These are phyloP conservation scores for Pao palembangensis DNA, from an alignment of 2,113 vertebrate species.

Conservation along the genomic window DNA sequence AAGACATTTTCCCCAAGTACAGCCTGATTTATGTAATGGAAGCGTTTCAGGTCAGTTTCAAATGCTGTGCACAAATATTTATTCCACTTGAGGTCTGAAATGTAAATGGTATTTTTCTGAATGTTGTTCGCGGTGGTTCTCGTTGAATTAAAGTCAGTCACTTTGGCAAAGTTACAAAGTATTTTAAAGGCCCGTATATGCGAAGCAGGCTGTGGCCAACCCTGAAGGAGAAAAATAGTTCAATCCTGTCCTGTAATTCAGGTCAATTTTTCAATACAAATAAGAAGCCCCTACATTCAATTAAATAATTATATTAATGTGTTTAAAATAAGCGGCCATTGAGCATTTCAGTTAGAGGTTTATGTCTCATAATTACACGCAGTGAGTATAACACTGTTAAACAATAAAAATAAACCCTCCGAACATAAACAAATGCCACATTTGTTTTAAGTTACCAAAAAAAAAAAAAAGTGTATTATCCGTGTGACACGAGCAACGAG, in stretches of 20 bases:
- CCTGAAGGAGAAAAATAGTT: background rate
- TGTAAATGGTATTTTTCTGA: conserved; percentile 6
- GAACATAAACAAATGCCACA: conserved; percentile 37
- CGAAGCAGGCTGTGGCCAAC: background rate
- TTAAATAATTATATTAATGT: background rate
- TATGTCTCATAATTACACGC: too few relatives aligned
- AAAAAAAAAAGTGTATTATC: conserved; percentile 61
- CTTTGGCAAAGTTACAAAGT: conserved; percentile 38
- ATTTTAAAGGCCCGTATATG: conserved; percentile 35
- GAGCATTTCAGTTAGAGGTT: too few relatives aligned
- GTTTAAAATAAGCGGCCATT: background rate
- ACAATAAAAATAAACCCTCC: conserved; percentile 36
- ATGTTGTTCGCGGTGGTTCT: conserved; percentile 5
- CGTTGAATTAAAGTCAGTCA: conserved; percentile 23
- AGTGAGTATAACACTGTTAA: background rate
- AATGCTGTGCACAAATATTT: conserved; percentile 7
- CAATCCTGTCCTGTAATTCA: background rate
- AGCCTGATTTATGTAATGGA: background rate
- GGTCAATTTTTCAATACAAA: conserved; percentile 5
- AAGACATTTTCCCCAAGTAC: background rate
- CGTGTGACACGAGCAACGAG: conserved; percentile 67
- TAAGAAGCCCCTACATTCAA: conserved; percentile 12
- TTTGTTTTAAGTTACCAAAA: background rate
- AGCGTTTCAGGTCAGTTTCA: background rate
- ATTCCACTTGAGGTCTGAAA: background rate